Conservation (phyloP, 2,888 invertebrate species). For the Hylaea fasciaria region DNA sequence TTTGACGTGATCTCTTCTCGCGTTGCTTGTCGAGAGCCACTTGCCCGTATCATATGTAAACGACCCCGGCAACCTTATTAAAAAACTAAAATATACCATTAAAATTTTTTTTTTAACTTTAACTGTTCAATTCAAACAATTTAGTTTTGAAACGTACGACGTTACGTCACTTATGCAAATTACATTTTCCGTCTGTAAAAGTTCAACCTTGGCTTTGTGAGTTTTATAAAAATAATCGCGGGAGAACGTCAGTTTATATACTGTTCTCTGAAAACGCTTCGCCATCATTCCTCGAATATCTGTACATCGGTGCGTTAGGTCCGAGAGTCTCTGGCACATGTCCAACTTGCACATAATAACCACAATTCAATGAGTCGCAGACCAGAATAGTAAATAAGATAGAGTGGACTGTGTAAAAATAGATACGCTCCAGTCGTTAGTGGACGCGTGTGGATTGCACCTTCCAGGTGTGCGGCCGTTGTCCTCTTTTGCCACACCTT, state of each 20-base stretch:
- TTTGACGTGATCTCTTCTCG: conserved; percentile 82
- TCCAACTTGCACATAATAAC: conserved; percentile 85
- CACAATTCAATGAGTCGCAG: conserved; percentile 85
- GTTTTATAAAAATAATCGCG: conserved; percentile 49
- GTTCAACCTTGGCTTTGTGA: conserved; percentile 65
- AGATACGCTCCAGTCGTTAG: conserved; percentile 80
- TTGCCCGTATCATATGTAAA: conserved; percentile 77
- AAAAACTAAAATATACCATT: conserved; percentile 51
- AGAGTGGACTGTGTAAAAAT: conserved; percentile 82
- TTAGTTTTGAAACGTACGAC: conserved; percentile 16
- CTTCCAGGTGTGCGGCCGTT: conserved; percentile 81
- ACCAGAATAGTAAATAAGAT: conserved; percentile 85
- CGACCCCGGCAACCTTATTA: conserved; percentile 72
- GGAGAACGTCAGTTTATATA: conserved; percentile 54
- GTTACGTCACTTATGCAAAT: conserved; percentile 34
- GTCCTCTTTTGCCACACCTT: conserved; percentile 60
- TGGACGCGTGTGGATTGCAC: conserved; percentile 74
- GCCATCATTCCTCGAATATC: conserved; percentile 80
- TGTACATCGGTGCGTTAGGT: conserved; percentile 76
- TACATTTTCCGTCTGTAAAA: conserved; percentile 40
- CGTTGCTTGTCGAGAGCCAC: conserved; percentile 72
- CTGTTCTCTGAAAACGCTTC: conserved; percentile 67
- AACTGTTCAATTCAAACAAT: conserved; percentile 13
- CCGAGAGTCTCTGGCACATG: conserved; percentile 76
- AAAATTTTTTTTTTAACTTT: conserved; percentile 33